Base-by-base conservation (phyloP, 2,797 vertebrate genomes). In the Knipowitschia caucasica region DNA sequence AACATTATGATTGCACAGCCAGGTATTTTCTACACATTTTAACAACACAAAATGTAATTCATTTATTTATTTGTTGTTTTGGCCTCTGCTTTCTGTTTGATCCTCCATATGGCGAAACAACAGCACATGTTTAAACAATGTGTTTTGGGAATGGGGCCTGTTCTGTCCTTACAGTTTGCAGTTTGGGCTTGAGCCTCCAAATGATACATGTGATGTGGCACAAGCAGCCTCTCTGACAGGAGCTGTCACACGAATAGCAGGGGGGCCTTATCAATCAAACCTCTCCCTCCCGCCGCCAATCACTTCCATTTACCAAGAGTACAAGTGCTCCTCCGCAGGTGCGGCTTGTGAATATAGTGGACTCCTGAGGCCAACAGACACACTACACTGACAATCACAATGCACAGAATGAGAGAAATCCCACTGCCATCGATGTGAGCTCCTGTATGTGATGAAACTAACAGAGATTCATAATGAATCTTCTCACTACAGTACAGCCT, bases 241-340 rank as follows among this genome's bases (percentile, higher is more conserved):
- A 88, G 78, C 89, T 92, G 90, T 91, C 89, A 83, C 78, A 82
- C 75, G 70, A 81, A 81, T 85, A 86, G 86, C 87, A 86, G 86
- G 87, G 84, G 87, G 87, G 81, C 77, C 85, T 89, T 87, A 91
- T 91, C 89, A 89, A 90, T 91, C 88, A 90, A 73, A 57, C 70
- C 74, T 61, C 59, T 20, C 67, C 64, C 34, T 36, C 75, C 54
- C 61, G 47, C 76, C 49, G 84, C 73, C 81, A 86, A 86, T 88
- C 86, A 88, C 86, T 85, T 69, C 64, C 54, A 52, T 56, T 77
- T 59, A 62, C 82, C 79, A 61, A 73, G 77, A 76, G 69, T 74
- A 76, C 81, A 60, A 53, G 55, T 43, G 60, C 59, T 76, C 78
- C 77, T 85, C 73, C 69, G 1, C 71, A 75, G 71, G 64, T 76